Evolutionary conservation across 2,797 vertebrate genomes (phyloP).

Genomic region (Yasuhikotakia modesta): DNA sequence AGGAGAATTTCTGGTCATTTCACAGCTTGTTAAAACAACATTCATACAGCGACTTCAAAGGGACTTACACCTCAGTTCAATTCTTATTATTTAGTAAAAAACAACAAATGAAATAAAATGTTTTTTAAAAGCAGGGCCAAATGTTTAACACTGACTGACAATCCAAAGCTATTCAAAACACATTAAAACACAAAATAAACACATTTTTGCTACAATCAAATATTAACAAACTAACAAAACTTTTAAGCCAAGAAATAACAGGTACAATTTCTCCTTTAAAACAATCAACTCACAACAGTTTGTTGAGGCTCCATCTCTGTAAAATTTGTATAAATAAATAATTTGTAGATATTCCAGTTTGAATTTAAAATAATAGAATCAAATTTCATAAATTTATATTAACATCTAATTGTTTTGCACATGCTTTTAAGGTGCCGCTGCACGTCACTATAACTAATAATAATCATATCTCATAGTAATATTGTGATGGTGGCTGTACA

Average conservation of each 20-base stretch:
- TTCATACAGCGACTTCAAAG: not conserved
- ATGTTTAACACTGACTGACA: no score
- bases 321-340: constrained; percentile 36
- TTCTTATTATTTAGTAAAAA: not conserved
- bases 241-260: not conserved
- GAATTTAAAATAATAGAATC: constrained; percentile 22
- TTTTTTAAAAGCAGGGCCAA: not conserved
- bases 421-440: constrained; percentile 35
- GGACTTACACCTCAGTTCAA: no score
- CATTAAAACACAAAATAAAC: not conserved
- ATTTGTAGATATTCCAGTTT: constrained; percentile 19
- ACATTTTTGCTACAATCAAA: not conserved
- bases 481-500: constrained; percentile 27
- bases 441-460: constrained; percentile 34
- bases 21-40: not conserved
- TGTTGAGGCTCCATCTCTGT: constrained; percentile 15
- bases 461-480: constrained; percentile 15
- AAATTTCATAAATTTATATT: constrained; percentile 16
- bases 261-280: constrained; percentile 15
- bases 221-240: not conserved
- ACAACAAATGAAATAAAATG: not conserved
- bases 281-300: not conserved
- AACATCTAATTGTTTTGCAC: constrained; percentile 3
- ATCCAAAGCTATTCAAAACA: not conserved
- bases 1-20: not conserved